Base-by-base conservation (phyloP, 2,113 vertebrate genomes). In the Cyanoliseus patagonus region DNA sequence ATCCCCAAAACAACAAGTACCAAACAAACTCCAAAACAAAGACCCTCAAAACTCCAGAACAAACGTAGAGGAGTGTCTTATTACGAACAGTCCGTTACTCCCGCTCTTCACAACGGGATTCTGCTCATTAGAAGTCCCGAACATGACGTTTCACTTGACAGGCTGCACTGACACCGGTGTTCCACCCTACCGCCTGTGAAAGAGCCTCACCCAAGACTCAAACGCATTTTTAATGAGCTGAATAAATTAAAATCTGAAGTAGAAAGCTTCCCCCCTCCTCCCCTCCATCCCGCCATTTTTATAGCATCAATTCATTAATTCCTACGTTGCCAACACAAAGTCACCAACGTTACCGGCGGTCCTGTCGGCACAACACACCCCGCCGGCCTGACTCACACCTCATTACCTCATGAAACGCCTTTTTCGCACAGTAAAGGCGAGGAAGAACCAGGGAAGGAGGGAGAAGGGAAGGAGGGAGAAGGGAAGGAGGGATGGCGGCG, bases 141-240 rank as follows among this genome's bases (percentile, higher is more conserved):
- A 18, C 5, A 3, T 1, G 4, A 7, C 11, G 11, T 11, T 4
- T 7, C 25, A 52, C 44, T 35, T 1, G 41, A 6, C 7, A 7
- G 31, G 1, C 47, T 33, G 35, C 41, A 3, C 13, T 25, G 3
- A 31, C 8, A 4, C 12, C 3, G 11, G 28, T 4, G 27, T 25
- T 62, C 11, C 7, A 8, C 4, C 1, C 3, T 1, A 9, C 30
- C 4, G 3, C 1, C 4, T 1, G 13, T 0, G 13, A 28, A 24
- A 35, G 3, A 4, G 14, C 1, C 13, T 31, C 17, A 19, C 0
- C 17, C 17, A 9, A 8, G 11, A 17, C 30, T 44, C 22, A 17
- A 8, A 0, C 0, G 3, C 22, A 19, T 7, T 24, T n/a, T 22
- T 25, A 4, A 39, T n/a, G 13, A 7, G 7, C 8, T 3, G 6